Base-by-base conservation (phyloP, 1,140 invertebrate genomes). In the Chymomyza costata region DNA sequence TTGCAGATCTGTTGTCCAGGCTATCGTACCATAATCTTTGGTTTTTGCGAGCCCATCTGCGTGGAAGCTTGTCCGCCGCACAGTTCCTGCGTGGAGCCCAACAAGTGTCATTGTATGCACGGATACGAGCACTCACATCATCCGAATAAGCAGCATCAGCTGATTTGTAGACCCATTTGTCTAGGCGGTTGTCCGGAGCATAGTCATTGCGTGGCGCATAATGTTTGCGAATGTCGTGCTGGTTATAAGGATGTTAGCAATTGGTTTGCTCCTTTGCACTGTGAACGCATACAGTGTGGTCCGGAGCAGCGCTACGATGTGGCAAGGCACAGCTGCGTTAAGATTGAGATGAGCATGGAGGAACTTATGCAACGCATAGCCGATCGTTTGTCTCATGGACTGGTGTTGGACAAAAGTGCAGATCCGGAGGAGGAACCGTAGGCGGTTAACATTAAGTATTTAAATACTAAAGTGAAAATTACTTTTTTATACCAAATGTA, bases 81-180 rank as follows among this genome's bases (percentile, higher is more conserved):
- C 60, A 90, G 90, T 8, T 74, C 86, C 5, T 91, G 90, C 58
- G 81, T 87, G 1, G 86, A 85, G n/a, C 90, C 90, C 0, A 88
- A 90, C 39, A 86, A 86, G 21, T 92, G 90, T 43, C 82, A 88
- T 15, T 91, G 90, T 59, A 87, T 89, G 68, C 84, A 71, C n/a
- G 87, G 87, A 28, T 88, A 83, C 50, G 78, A 78, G 44, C 56
- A 61, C n/a, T 83, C 82, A 14, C 81, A 83, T 60, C 80, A 69
- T 51, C 62, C 70, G 15, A 67, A 53, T 28, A 76, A 64, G 19
- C 43, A 68, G 15, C 59, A 68, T 18, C 57, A 69, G 35, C 46
- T 81, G 7, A 59, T 55, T 40, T 83, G 82, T 41, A 74, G 82
- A 0, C 82, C 82, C 5, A 44, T 78, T 11, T 83, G 82, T 35